Evolutionary conservation across 2,888 invertebrate species (phyloP), one percentile per base, ranked within the genome.

Genomic region (Oxytorus armatus): DNA sequence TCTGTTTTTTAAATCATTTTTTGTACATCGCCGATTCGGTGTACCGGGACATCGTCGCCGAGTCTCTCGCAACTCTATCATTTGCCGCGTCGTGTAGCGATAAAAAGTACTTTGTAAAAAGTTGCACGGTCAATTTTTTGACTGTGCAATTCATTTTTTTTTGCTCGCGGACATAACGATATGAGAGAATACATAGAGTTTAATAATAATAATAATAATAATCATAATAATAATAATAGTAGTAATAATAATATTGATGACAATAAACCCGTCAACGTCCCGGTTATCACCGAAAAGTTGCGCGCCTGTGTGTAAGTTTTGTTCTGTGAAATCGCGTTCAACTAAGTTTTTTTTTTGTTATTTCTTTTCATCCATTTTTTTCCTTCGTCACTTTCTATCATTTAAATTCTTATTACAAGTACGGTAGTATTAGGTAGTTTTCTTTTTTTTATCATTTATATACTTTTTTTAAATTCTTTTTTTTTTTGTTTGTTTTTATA

Each of bases 331-430:
- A 79, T 80, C 81, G 86, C 85, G 85, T 86, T 87, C 85, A 87
- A 86, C 87, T 87, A 88, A 95, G 95, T 95, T 76, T 44, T 51
- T 95, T 79, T 75, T 73, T 70, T 59, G 80, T 66, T 66, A 39
- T 66, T 85, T 84, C 44, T 11, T 59, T 66, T 76, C 75, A 59
- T 51, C 14, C 49, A 16, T 53, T 51, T 23, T 10, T 29, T 21
- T 77, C 63, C 75, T 51, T 63, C 80, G 36, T 70, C 47, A 25
- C 70, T 72, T 73, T 72, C 72, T 77, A 82, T 82, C 84, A 84
- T 85, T 87, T 84, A 87, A 86, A 87, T 86, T 77, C 85, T 89
- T 88, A 87, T 89, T 89, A 89, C 88, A 87, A 88, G 86, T 89
- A 89, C 86, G 85, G 86, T 84, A 83, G 81, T 84, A 83, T 79